These are phyloP conservation scores for Triplophysa tibetana DNA, from an alignment of 2,113 vertebrate genomes.

Conservation along the genomic window DNA sequence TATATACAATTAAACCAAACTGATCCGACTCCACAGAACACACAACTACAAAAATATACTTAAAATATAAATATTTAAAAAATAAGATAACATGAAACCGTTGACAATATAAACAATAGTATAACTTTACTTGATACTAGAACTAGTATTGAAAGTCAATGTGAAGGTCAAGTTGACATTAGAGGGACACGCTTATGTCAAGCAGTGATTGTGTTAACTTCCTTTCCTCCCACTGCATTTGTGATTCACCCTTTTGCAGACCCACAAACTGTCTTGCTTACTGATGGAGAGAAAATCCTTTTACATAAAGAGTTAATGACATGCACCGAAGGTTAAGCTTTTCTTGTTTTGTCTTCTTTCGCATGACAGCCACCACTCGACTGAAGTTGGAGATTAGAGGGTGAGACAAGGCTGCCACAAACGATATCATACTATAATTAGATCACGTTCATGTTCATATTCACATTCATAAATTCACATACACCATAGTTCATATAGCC, in stretches of 20 bases:
- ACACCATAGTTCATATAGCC: no score
- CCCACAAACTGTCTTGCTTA: background rate
- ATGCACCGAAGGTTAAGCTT: no score
- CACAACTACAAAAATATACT: background rate
- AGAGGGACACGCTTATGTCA: background rate
- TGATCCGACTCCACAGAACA: background rate
- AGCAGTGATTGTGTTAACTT: constrained; percentile 2
- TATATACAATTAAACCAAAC: no score
- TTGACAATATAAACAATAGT: background rate
- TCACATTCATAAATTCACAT: background rate
- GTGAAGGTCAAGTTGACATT: background rate
- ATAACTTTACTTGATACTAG: background rate
- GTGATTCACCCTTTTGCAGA: background rate
- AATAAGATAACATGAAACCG: background rate
- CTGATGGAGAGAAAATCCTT: background rate
- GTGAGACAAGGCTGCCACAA: background rate
- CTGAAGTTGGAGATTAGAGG: background rate
- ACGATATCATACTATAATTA: background rate
- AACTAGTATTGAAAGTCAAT: background rate
- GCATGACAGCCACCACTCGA: background rate
- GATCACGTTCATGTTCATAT: background rate
- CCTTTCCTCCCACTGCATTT: constrained; percentile 1
- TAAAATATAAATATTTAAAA: background rate
- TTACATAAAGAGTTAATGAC: background rate
- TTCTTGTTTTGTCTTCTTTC: background rate